Evolutionary conservation across 2,797 vertebrate species (phyloP), one percentile per base, ranked within the genome.

Genomic region (Syndactyla subalaris): DNA sequence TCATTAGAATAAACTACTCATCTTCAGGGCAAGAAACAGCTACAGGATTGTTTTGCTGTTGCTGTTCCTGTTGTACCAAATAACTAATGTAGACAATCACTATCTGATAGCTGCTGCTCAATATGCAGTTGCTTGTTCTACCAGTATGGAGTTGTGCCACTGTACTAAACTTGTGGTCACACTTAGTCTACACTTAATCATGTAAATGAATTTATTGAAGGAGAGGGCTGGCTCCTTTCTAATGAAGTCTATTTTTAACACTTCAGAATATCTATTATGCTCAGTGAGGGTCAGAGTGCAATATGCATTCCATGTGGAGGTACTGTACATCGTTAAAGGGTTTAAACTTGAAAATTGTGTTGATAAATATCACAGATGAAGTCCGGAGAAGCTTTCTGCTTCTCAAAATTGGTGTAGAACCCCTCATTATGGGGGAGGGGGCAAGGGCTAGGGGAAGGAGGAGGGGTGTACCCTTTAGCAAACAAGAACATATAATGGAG

Each of bases 21-120:
- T 82, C 82, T 93, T 91, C 95, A 92, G 85, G 94, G 75, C 46
- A 76, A 87, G 91, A 84, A 92, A 46, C 67, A 92, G 85, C 65
- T 82, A 57, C 65, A 73, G 72, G 62, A 75, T 88, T 29, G 3
- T 39, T 89, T 62, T 91, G 75, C 75, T 86, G 63, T 92, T 63
- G 87, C 87, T 88, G 88, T 92, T 71, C 71, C 73, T 82, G 79
- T 77, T 78, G 76, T 78, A 97, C 96, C 96, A 97, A 97, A 95
- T 95, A 91, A 85, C 43, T 46, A 71, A 85, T 34, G 63, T 43
- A 91, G 97, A 97, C 97, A 97, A 97, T 96, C 94, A 77, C 49
- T 43, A 76, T 23, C 55, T 51, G 52, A 71, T 14, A 84, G 78
- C 79, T 87, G 76, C 85, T 32, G 4, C 83, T 89, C n/a, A 29